Conservation (phyloP, 1,140 invertebrate species). For the Calephelis virginiensis region DNA sequence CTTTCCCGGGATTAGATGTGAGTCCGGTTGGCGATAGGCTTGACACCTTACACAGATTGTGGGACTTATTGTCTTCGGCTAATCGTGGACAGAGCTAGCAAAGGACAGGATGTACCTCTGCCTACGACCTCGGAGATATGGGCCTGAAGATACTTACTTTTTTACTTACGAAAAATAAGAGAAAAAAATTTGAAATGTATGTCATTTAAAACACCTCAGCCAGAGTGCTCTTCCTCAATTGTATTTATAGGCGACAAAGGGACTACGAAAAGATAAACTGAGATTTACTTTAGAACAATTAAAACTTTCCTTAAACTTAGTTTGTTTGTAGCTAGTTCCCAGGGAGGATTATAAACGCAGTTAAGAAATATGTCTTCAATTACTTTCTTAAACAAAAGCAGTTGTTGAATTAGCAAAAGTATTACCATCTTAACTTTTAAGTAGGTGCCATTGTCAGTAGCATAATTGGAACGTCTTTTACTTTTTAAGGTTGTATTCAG, state of each 20-base stretch:
- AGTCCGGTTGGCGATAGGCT: no score
- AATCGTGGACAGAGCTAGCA: no score
- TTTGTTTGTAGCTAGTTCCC: constrained; percentile 60
- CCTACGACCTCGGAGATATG: no score
- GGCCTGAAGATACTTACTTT: no score
- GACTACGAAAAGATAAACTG: constrained; percentile 69
- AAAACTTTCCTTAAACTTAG: constrained; percentile 73
- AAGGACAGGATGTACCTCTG: no score
- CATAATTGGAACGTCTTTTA: constrained; percentile 11
- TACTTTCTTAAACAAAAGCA: constrained; percentile 46
- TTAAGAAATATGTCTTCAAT: constrained; percentile 53
- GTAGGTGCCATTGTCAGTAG: constrained; percentile 11
- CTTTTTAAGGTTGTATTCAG: background rate
- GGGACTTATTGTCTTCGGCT: no score
- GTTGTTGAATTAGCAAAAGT: constrained; percentile 19
- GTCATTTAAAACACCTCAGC: constrained; percentile 9
- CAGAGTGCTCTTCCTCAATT: constrained; percentile 37
- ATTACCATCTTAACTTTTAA: constrained; percentile 9
- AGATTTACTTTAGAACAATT: constrained; percentile 66
- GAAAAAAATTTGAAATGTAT: background rate
- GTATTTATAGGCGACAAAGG: constrained; percentile 67
- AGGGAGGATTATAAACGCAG: constrained; percentile 47
- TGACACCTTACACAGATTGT: no score
- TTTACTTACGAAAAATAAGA: background rate
- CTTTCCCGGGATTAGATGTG: no score